Conservation (phyloP, 2,797 vertebrate species). For the Dromococcyx pavoninus region DNA sequence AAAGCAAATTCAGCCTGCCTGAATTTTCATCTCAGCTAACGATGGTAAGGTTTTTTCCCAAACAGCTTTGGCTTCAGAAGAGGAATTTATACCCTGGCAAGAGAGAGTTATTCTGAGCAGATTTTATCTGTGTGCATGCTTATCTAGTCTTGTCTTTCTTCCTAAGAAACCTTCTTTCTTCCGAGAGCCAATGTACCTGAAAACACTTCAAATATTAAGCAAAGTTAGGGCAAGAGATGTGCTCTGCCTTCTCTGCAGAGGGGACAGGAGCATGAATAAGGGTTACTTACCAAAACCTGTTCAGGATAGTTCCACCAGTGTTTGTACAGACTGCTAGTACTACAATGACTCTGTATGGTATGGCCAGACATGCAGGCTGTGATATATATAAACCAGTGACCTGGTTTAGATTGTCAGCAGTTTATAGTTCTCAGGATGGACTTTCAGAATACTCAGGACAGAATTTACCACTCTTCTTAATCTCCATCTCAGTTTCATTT, state of each 20-base stretch:
- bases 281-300: background rate
- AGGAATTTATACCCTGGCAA: background rate
- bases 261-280: background rate
- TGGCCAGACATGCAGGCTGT: background rate
- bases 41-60: background rate
- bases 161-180: background rate
- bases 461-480: background rate
- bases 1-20: background rate
- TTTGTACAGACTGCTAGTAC: background rate
- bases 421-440: background rate
- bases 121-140: background rate
- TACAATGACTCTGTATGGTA: background rate
- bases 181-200: background rate
- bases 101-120: background rate
- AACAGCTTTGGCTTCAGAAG: background rate
- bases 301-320: background rate
- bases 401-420: background rate
- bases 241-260: background rate
- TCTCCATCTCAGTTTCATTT: background rate
- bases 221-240: background rate
- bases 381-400: background rate
- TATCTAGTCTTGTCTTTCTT: background rate
- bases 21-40: background rate
- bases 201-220: background rate
- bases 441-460: background rate